Evolutionary conservation across 2,888 invertebrate genomes (phyloP), one percentile per base, ranked within the genome.

Genomic region (Hypsopygia costalis): DNA sequence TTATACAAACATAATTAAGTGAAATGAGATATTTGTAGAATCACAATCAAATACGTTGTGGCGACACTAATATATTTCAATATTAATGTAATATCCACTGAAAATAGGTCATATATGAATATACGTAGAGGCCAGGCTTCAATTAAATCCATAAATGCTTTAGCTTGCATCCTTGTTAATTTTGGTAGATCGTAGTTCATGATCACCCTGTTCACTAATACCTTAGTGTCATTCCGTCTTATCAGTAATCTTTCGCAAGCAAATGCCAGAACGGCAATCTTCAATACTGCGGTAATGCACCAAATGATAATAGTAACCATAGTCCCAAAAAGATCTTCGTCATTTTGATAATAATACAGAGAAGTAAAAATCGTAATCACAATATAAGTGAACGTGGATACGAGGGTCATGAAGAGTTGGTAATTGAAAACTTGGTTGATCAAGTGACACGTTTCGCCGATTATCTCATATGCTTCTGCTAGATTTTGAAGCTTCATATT

Each of bases 1-100:
- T n/a, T n/a, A n/a, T n/a, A n/a, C n/a, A n/a, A n/a, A n/a, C n/a
- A n/a, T 21, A 35, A 29, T 68, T 60, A 73, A 16, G 64, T 32
- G 43, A 79, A 71, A 51, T 78, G 74, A 34, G 70, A 70, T 29
- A 79, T 55, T 58, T 85, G 85, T 47, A 83, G 69, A 21, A 81
- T 70, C 11, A 83, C 67, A 55, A 85, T 80, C 35, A 82, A 64
- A 49, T 81, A 83, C 0, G 82, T 80, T 0, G 81, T 78, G 9
- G 78, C 71, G 2, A 81, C 70, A 47, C 78, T 81, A 28, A 81
- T 67, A 43, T 81, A 83, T 37, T 81, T 81, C 6, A 82, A 55
- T 56, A 81, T 70, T 3, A 85, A 49, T 1, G 75, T 75, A 11
- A 81, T 67, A 46, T 85, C 77, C 1, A 85, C 65, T 3, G 71